Conservation (phyloP, 1,140 invertebrate genomes). For the Caerostris darwini region DNA sequence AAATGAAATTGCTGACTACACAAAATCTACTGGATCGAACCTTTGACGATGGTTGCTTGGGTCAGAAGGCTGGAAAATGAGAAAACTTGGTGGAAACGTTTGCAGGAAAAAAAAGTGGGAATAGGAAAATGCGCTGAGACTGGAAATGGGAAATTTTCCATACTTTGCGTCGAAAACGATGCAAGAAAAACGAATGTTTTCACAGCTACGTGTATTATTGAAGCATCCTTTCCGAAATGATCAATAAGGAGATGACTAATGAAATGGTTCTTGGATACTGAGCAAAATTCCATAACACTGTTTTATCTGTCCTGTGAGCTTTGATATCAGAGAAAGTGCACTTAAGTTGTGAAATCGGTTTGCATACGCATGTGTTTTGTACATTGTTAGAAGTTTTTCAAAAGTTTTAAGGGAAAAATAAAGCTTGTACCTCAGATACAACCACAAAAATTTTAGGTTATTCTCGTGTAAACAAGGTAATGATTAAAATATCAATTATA, state of each 20-base stretch:
- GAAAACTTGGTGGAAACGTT: slow-evolving; percentile 60
- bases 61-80: slow-evolving; percentile 64
- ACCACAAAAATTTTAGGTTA: not conserved
- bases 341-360: not conserved
- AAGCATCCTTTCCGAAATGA: slow-evolving; percentile 12
- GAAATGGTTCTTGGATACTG: slow-evolving; percentile 37
- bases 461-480: no score
- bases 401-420: not conserved
- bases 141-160: slow-evolving; percentile 69
- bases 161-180: slow-evolving; percentile 49
- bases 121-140: slow-evolving; percentile 55
- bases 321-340: not conserved
- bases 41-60: slow-evolving; percentile 52
- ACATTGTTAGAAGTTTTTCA: not conserved
- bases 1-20: slow-evolving; percentile 65
- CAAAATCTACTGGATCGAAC: slow-evolving; percentile 73
- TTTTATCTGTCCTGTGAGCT: not conserved
- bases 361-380: not conserved
- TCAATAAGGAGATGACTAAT: slow-evolving; percentile 44
- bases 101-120: slow-evolving; percentile 3
- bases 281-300: not conserved
- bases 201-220: slow-evolving; percentile 7
- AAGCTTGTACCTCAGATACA: not conserved
- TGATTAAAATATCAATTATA: no score
- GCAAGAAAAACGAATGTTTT: slow-evolving; percentile 57